Conservation (phyloP, 1,140 invertebrate species). For the Caenorhabditis remanei region DNA sequence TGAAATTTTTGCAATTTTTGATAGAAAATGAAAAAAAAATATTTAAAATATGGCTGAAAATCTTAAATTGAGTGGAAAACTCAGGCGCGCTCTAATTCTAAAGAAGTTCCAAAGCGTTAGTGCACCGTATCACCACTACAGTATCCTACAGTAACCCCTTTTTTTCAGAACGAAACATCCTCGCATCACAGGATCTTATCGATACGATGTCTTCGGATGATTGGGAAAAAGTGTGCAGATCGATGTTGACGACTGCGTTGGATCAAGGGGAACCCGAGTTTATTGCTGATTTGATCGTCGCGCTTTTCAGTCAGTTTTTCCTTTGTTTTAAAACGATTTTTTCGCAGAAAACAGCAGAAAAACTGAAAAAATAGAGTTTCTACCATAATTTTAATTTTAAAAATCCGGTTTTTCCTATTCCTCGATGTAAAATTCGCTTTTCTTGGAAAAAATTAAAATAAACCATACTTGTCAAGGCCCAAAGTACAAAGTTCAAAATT, state of each 20-base stretch:
- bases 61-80: no score
- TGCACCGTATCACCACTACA: neutral
- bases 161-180: constrained; percentile 60
- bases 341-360: neutral
- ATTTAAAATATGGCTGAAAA: constrained; percentile 15
- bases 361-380: neutral
- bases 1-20: neutral
- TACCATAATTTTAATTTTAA: no score
- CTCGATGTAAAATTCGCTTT: no score
- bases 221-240: constrained; percentile 47
- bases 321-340: neutral
- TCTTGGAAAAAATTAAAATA: no score
- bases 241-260: neutral
- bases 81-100: no score
- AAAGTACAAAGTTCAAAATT: no score
- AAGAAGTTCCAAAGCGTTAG: no score
- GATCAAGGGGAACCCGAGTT: constrained; percentile 31
- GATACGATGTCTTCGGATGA: constrained; percentile 48
- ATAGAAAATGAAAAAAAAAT: constrained; percentile 4
- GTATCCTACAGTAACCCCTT: neutral
- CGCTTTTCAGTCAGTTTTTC: constrained; percentile 16
- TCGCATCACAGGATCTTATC: neutral
- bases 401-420: no score
- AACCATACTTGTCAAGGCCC: no score
- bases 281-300: constrained; percentile 16